A percentile compares a stretch with the other conserved stretches of the same genome.
Evolutionary conservation across 2,888 invertebrate species (phyloP).

Genomic region (Nycteola revayana): DNA sequence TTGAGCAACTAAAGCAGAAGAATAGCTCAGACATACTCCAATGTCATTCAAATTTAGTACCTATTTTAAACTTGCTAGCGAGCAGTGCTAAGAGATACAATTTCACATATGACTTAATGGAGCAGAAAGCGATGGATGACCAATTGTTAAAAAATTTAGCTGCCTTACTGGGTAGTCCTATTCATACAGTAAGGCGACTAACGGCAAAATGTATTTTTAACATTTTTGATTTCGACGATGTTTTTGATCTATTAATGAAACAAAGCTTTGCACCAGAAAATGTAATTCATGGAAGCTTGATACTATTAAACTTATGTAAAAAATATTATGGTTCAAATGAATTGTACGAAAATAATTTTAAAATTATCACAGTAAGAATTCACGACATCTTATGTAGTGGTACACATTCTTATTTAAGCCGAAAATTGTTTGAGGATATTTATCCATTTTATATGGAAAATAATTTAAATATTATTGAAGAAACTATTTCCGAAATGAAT

Average conservation of each 20-base stretch:
- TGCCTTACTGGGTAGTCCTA: conserved; percentile 62
- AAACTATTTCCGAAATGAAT: conserved; percentile 40
- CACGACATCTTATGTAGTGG: conserved; percentile 22
- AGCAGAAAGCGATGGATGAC: conserved; percentile 30
- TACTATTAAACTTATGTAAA: conserved; percentile 45
- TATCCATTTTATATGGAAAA: conserved; percentile 7
- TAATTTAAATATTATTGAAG: conserved; percentile 30
- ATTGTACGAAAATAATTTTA: conserved; percentile 23
- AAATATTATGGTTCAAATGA: conserved; percentile 34
- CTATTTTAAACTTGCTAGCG: conserved; percentile 67
- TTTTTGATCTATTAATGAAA: conserved; percentile 35
- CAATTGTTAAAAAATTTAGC: conserved; percentile 48
- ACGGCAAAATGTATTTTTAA: conserved; percentile 68
- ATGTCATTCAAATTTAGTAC: conserved; percentile 66
- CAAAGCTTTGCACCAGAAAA: conserved; percentile 49
- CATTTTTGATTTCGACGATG: conserved; percentile 51
- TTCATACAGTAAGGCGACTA: conserved; percentile 66
- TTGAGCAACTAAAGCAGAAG: conserved; percentile 40
- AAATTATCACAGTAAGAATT: conserved; percentile 36
- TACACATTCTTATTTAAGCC: conserved; percentile 54
- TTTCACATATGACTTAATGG: conserved; percentile 42
- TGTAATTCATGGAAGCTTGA: conserved; percentile 59
- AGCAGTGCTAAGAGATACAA: conserved; percentile 66
- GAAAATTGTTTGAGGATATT: conserved; percentile 47
- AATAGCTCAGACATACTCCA: conserved; percentile 40